Evolutionary conservation across 2,113 vertebrate genomes (phyloP).

Genomic region (Montifringilla adamsi): DNA sequence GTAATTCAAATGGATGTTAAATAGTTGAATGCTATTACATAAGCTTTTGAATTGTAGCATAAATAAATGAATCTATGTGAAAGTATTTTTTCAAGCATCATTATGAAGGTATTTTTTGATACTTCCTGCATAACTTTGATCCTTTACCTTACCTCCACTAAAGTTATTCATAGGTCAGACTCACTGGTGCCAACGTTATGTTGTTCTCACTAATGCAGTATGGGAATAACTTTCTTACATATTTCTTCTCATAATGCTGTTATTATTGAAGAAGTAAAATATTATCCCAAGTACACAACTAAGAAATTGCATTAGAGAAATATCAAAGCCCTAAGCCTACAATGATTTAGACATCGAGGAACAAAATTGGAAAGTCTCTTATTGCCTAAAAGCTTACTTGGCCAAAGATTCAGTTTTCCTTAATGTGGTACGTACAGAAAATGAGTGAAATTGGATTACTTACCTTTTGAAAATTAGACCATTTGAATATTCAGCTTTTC

Average conservation of each 20-base stretch:
- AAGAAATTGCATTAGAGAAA: not conserved
- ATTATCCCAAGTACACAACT: not conserved
- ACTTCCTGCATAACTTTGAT: not conserved
- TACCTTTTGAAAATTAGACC: not conserved
- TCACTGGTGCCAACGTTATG: accelerated
- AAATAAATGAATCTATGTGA: not conserved
- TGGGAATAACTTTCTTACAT: not conserved
- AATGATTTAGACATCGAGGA: not conserved
- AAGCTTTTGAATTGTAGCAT: not conserved
- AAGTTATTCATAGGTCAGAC: not conserved
- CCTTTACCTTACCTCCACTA: not conserved
- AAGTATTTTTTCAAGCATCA: not conserved
- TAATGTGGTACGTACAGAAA: not conserved
- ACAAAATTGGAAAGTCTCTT: not conserved
- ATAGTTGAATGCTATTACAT: not conserved
- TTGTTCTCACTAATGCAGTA: not conserved
- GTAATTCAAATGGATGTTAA: not conserved
- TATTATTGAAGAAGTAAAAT: not conserved
- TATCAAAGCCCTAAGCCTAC: not conserved
- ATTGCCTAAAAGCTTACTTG: not conserved
- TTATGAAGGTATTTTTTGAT: not conserved
- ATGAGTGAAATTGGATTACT: not conserved
- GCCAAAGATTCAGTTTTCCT: not conserved
- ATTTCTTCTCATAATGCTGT: not conserved
- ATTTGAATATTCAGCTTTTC: not conserved